Evolutionary conservation across 2,888 invertebrate genomes (phyloP), one percentile per base, ranked within the genome.

Genomic region (Bugula neritina): DNA sequence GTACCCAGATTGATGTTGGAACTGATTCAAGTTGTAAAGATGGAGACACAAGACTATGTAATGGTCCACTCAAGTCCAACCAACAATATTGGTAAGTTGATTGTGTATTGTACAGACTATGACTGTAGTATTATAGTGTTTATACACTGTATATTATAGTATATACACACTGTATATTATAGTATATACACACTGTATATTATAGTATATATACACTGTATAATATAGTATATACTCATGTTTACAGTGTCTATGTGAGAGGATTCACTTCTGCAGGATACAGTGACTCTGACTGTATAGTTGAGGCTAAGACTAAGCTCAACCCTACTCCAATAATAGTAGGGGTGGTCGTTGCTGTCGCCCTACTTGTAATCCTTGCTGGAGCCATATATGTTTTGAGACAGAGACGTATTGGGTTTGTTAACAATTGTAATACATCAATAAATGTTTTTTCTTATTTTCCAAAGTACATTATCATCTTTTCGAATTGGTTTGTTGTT

Each of bases 201-300:
- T 5, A n/a, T 55, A 5, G 55, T 55, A 25, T 17, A 3, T 23
- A n/a, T n/a, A n/a, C 23, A 55, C 25, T 55, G 13, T 55, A 3
- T 43, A 43, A 5, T 43, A 43, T 43, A 10, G 43, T 43, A 43
- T 43, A 43, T 43, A 43, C 43, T 5, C 55, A 55, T 55, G 55
- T 3, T 55, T 55, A 23, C n/a, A 63, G 63, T 63, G n/a, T 63
- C 5, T 34, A 31, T 27, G 27, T 63, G 63, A 63, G 63, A 63
- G 63, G 29, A 63, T 63, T 21, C 25, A 63, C 63, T 29, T 2
- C 63, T 31, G 63, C 31, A 29, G 63, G 63, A 3, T 63, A 25
- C n/a, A 31, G 17, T 34, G 63, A 63, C 27, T 63, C 63, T 34
- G 31, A 63, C 21, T 63, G 63, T 63, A 13, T 63, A 25, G 63